Conservation (phyloP, 2,797 vertebrate species). For the Eremophila alpestris region DNA sequence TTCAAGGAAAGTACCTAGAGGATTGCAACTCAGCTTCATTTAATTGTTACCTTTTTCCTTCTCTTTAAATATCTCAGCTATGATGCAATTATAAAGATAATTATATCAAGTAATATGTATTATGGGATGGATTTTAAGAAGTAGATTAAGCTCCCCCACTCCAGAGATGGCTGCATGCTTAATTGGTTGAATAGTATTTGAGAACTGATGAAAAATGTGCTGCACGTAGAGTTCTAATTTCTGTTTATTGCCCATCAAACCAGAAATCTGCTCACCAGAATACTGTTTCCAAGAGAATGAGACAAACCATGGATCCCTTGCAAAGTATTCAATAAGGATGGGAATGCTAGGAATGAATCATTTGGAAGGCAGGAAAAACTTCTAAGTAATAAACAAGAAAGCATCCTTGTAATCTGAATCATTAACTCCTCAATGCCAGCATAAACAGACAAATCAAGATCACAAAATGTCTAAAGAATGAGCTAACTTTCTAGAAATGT, state of each 20-base stretch:
- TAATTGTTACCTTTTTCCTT: neutral
- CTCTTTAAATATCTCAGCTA: neutral
- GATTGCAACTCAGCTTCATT: neutral
- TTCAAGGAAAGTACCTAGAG: neutral
- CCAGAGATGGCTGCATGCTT: neutral
- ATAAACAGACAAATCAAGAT: neutral
- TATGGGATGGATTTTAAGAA: neutral
- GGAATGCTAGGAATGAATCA: neutral
- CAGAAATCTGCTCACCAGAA: neutral
- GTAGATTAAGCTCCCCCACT: neutral
- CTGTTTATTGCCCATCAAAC: neutral
- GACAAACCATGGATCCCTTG: neutral
- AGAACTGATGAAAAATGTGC: neutral
- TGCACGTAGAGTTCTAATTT: neutral
- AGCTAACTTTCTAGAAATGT: neutral
- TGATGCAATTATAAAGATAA: neutral
- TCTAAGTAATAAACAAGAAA: neutral
- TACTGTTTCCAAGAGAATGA: neutral
- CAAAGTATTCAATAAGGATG: neutral
- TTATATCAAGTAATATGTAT: neutral
- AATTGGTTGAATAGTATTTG: neutral
- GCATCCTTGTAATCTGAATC: neutral
- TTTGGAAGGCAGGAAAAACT: neutral
- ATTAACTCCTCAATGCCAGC: neutral
- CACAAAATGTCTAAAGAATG: neutral